These are phyloP conservation scores for Tetraneura akinire DNA, from an alignment of 1,140 invertebrate genomes.

Conservation along the genomic window DNA sequence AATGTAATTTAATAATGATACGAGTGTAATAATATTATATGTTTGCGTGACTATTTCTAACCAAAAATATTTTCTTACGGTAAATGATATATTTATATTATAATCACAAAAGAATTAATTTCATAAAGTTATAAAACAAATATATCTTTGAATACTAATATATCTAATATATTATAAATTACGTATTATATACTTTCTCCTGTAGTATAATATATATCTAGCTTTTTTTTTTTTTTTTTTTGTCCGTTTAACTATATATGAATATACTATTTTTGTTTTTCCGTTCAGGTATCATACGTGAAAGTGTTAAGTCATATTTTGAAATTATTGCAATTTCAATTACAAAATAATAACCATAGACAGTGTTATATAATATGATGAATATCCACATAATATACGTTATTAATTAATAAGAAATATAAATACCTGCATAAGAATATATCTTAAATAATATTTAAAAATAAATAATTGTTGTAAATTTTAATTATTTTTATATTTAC, in stretches of 20 bases:
- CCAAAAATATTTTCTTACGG: not conserved
- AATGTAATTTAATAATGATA: constrained; percentile 13
- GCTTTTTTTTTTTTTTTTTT: not conserved
- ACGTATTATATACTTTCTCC: not conserved
- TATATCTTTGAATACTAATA: not conserved
- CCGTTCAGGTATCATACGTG: not conserved
- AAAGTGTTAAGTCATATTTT: too few relatives aligned
- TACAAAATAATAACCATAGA: too few relatives aligned
- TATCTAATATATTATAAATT: not conserved
- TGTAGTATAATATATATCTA: too few relatives aligned
- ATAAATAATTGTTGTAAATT: too few relatives aligned
- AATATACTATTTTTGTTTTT: not conserved
- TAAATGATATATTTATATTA: too few relatives aligned
- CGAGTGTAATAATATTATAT: not conserved
- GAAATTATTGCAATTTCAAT: too few relatives aligned
- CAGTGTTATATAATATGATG: too few relatives aligned
- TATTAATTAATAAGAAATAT: too few relatives aligned
- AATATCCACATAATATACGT: too few relatives aligned
- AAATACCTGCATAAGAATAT: too few relatives aligned
- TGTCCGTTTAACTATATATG: not conserved
- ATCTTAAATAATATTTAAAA: too few relatives aligned
- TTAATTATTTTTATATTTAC: too few relatives aligned
- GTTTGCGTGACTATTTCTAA: not conserved
- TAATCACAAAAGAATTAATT: constrained; percentile 26
- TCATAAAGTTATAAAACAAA: not conserved